Conservation (phyloP, 2,888 invertebrate species). For the Meliscaeva auricollis region DNA sequence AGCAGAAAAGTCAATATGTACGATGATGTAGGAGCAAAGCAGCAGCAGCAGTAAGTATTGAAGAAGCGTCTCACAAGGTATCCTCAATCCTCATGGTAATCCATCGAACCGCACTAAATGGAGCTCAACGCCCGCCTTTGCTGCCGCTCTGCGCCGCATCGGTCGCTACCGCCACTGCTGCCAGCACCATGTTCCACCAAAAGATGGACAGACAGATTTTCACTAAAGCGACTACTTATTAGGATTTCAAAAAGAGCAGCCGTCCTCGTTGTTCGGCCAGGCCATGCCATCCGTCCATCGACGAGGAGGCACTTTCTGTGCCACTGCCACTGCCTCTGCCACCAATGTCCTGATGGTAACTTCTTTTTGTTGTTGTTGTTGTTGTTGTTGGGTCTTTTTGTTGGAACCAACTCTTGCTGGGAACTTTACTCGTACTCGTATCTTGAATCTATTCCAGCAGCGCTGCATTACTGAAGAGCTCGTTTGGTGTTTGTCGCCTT, state of each 20-base stretch:
- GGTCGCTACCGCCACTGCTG: constrained; percentile 19
- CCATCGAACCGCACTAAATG: constrained; percentile 70
- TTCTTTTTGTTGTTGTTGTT: constrained; percentile 14
- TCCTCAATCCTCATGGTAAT: constrained; percentile 64
- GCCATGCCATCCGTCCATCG: constrained; percentile 60
- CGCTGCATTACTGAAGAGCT: constrained; percentile 41
- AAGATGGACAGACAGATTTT: constrained; percentile 76
- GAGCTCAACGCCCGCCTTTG: constrained; percentile 49
- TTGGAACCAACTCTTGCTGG: constrained; percentile 45
- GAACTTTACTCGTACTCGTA: constrained; percentile 61
- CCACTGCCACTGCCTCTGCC: constrained; percentile 35
- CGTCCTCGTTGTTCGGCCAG: constrained; percentile 52
- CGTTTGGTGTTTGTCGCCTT: constrained; percentile 73
- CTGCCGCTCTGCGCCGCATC: not conserved
- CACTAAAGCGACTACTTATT: constrained; percentile 76
- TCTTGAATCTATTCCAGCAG: constrained; percentile 69
- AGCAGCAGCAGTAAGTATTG: too few species aligned
- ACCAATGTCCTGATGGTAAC: constrained; percentile 49
- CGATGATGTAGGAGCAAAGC: constrained; percentile 7
- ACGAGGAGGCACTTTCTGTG: constrained; percentile 32
- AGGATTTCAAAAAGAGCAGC: constrained; percentile 74
- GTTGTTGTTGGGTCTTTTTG: not conserved
- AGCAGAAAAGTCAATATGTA: constrained; percentile 46
- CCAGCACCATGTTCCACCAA: constrained; percentile 42
- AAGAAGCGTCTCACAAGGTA: constrained; percentile 55